A percentile compares a stretch with the other conserved stretches of the same genome.
phyloP scores from a whole-genome alignment of 2,888 invertebrate genomes.

The Hydropsyche betteni region DNA sequence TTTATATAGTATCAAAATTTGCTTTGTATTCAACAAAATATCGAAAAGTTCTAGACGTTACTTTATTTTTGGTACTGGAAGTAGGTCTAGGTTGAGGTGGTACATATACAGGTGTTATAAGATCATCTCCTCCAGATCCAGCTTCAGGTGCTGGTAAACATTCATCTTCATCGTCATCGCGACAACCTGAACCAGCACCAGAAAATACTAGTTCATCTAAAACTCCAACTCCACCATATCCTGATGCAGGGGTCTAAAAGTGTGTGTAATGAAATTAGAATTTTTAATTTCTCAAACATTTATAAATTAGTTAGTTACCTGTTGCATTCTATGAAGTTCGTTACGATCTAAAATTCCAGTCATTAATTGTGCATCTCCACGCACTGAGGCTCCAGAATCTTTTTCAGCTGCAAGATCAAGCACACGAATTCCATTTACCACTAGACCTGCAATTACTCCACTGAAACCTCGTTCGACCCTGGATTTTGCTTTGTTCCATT shows the following conservation, averaged over 20 bases:
- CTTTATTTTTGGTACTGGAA: conserved; percentile 54
- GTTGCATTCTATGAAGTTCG: conserved; percentile 85
- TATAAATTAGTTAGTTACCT: conserved; percentile 63
- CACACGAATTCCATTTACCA: conserved; percentile 84
- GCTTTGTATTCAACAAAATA: neutral
- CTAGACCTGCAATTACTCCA: conserved; percentile 89
- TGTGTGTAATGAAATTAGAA: neutral
- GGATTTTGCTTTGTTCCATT: conserved; percentile 74
- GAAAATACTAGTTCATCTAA: conserved; percentile 92
- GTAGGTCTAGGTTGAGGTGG: conserved; percentile 78
- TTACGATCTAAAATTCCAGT: conserved; percentile 79
- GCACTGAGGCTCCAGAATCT: conserved; percentile 77
- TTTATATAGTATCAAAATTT: neutral
- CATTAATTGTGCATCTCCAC: conserved; percentile 85
- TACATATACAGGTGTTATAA: conserved; percentile 92
- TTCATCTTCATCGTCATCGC: conserved; percentile 92
- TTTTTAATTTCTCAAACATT: too few species aligned
- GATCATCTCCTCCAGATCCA: conserved; percentile 88
- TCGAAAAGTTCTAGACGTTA: conserved; percentile 41
- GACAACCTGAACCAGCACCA: conserved; percentile 90
- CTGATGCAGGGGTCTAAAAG: conserved; percentile 83
- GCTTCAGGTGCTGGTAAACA: conserved; percentile 85
- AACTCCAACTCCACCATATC: conserved; percentile 72
- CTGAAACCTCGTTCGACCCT: conserved; percentile 81
- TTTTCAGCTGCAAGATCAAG: conserved; percentile 87